A percentile compares a stretch with the other conserved stretches of the same genome.
These are phyloP conservation scores for Dendroctonus valens DNA, from an alignment of 1,140 invertebrate species.

Conservation along the genomic window DNA sequence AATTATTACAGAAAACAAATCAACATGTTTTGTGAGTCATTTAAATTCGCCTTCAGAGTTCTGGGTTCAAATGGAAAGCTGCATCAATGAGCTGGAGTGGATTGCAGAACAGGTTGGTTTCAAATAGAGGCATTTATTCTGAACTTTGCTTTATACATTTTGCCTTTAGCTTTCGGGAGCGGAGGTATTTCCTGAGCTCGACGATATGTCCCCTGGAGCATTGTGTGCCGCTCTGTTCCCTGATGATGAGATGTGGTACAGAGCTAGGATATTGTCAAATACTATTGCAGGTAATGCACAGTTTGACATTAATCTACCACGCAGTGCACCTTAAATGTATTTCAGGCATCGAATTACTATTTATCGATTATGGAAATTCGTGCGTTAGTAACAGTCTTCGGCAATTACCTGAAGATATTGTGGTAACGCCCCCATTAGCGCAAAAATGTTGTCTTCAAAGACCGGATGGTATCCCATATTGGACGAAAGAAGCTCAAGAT, in stretches of 20 bases:
- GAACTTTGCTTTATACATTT: not conserved
- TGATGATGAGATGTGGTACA: constrained; percentile 69
- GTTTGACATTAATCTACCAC: constrained; percentile 43
- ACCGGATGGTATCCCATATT: constrained; percentile 58
- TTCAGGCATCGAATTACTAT: constrained; percentile 58
- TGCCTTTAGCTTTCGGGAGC: constrained; percentile 46
- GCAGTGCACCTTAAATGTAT: not conserved
- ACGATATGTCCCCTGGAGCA: constrained; percentile 55
- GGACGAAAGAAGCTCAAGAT: constrained; percentile 61
- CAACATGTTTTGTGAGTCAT: constrained; percentile 64
- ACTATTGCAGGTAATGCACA: constrained; percentile 52
- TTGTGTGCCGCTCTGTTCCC: constrained; percentile 68
- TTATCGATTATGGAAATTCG: constrained; percentile 74
- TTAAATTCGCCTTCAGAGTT: constrained; percentile 67
- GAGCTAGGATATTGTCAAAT: constrained; percentile 63
- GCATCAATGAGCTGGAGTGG: constrained; percentile 60
- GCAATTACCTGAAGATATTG: constrained; percentile 63
- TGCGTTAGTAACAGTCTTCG: constrained; percentile 59
- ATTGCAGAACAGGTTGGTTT: constrained; percentile 58
- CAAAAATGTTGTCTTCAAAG: constrained; percentile 63
- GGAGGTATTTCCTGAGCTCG: constrained; percentile 55
- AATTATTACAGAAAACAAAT: constrained; percentile 50
- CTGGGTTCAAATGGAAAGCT: constrained; percentile 67
- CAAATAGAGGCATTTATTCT: not conserved
- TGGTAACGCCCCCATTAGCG: constrained; percentile 59